These are phyloP conservation scores for Strix aluco DNA, from an alignment of 2,113 vertebrate genomes.

Conservation along the genomic window DNA sequence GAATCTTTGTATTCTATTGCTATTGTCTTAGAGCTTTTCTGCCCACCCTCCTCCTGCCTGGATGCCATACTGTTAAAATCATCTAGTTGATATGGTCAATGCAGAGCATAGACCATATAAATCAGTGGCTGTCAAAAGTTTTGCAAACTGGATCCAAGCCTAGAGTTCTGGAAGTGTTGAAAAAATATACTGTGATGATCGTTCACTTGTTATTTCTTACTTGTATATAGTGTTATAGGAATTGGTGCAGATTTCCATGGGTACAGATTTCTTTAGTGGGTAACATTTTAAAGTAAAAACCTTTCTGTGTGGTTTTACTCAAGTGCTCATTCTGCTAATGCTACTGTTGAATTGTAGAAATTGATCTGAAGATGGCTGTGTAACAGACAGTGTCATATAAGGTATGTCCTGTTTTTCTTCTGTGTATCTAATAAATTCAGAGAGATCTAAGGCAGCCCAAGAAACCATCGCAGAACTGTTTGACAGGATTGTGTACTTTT, in stretches of 20 bases:
- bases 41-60: background rate
- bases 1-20: constrained; percentile 13
- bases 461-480: background rate
- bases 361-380: background rate
- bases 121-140: background rate
- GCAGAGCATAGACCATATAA: background rate
- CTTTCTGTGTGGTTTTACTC: background rate
- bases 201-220: background rate
- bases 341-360: background rate
- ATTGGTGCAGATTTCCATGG: background rate
- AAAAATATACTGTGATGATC: background rate
- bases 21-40: background rate
- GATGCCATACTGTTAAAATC: background rate
- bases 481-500: background rate
- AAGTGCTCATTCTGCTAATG: background rate
- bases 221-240: background rate
- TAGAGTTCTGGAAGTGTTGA: background rate
- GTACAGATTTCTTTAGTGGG: background rate
- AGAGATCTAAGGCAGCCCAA: background rate
- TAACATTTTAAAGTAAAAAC: background rate
- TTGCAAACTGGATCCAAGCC: background rate
- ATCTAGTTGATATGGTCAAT: background rate
- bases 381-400: background rate
- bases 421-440: background rate
- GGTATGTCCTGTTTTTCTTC: background rate